Base-by-base conservation (phyloP, 2,888 invertebrate species). In the Calliphora vomitoria region DNA sequence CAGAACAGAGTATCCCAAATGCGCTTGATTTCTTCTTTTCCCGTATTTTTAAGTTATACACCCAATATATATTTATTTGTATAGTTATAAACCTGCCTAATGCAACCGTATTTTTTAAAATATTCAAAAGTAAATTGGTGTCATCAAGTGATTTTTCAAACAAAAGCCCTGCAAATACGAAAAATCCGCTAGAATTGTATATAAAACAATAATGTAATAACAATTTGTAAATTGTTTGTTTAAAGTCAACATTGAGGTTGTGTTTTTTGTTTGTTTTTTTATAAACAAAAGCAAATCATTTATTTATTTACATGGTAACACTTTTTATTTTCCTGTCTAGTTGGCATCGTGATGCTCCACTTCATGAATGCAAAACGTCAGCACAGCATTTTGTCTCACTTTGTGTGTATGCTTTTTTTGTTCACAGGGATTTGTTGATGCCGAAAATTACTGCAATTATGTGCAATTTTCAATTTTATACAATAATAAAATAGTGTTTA, bases 371-470 rank as follows among this genome's bases (percentile, higher is more conserved):
- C 15, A 78, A 78, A 62, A 78, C 44, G 55, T 8, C 47, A 41
- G 35, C 20, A 4, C 35, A 35, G 35, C 15, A 31, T 13, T 38
- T 82, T 82, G 55, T 79, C 64, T 84, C 35, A 50, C 64, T 68
- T 64, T 60, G 31, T 50, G 50, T 38, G 38, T 38, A 69, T 18
- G 20, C 31, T 18, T 41, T 55, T 44, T 71, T 35, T 60, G 41
- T 62, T n/a, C 1, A 81, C 25, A 8, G 10, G 18, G 62, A 74
- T 64, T 75, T 50, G 68, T 66, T 87, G 82, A 72, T 68, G 82
- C 82, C 76, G 79, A 88, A 88, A 85, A 88, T 88, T 88, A 88
- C 88, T 80, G 85, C 80, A 85, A 85, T 88, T 88, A 88, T 76
- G 50, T 81, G 75, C 75, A 83, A 76, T 83, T 82, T 85, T 15